Evolutionary conservation across 2,113 vertebrate species (phyloP).

Genomic region (Canis aureus): DNA sequence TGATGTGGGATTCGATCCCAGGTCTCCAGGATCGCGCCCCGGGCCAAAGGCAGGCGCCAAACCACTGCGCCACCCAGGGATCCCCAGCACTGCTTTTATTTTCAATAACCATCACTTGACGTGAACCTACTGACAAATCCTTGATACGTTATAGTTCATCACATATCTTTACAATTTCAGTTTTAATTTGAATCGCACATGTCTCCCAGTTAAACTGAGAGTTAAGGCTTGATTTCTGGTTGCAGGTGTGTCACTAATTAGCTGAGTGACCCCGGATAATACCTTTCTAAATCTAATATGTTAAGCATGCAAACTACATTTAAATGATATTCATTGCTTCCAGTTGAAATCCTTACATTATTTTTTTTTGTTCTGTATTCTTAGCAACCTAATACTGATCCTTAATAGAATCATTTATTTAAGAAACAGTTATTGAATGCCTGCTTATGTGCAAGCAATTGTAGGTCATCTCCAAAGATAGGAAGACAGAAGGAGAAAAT

Average conservation of each 20-base stretch:
- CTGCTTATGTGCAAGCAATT: neutral
- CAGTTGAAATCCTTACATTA: neutral
- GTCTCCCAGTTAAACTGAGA: neutral
- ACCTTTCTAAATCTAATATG: neutral
- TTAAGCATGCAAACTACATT: neutral
- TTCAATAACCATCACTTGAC: neutral
- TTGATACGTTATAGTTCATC: neutral
- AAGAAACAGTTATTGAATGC: slow-evolving; percentile 3
- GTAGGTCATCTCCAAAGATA: neutral
- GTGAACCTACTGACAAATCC: neutral
- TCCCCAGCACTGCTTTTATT: neutral
- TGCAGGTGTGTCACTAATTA: neutral
- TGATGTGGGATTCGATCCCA: too few relatives aligned
- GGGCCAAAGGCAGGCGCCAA: too few relatives aligned
- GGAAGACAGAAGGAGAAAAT: neutral
- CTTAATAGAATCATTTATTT: slow-evolving; percentile 11
- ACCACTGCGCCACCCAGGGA: too few relatives aligned
- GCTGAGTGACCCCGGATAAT: neutral
- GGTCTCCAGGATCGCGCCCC: too few relatives aligned
- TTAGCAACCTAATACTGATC: neutral
- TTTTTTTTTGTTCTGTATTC: neutral
- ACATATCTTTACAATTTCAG: neutral
- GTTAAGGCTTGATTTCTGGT: neutral
- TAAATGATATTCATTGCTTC: neutral
- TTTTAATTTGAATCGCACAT: slow-evolving; percentile 24